Conservation (phyloP, 2,797 vertebrate genomes). For the Lates japonicus region DNA sequence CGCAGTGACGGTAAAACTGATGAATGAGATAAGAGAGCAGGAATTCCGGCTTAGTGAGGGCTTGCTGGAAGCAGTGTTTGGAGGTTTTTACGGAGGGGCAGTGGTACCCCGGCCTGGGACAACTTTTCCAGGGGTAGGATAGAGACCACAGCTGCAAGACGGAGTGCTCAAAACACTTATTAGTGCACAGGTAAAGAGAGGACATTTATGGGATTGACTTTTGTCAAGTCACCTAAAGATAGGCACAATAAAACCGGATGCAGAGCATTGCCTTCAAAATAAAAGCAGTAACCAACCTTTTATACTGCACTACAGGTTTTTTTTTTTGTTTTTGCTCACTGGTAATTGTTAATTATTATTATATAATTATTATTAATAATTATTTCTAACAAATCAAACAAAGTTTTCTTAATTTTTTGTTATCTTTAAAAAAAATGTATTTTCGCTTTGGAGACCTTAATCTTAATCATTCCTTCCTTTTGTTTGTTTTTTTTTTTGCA, state of each 20-base stretch:
- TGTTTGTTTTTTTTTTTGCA: background rate
- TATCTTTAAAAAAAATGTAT: background rate
- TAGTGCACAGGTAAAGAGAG: background rate
- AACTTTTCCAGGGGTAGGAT: background rate
- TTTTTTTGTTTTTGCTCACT: too few relatives aligned
- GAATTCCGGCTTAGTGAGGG: constrained; percentile 72
- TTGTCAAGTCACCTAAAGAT: background rate
- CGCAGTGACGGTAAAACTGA: constrained; percentile 71
- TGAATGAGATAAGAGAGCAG: constrained; percentile 83
- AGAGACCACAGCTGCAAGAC: background rate
- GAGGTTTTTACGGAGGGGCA: background rate
- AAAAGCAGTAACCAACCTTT: background rate
- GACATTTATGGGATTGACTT: background rate
- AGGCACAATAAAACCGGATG: constrained; percentile 5
- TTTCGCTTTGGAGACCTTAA: too few relatives aligned
- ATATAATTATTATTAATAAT: too few relatives aligned
- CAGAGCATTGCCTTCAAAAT: constrained; percentile 10
- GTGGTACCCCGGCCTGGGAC: too few relatives aligned
- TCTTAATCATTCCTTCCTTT: background rate
- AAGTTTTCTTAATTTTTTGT: background rate
- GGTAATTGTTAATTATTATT: too few relatives aligned
- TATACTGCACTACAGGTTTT: too few relatives aligned
- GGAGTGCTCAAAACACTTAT: background rate
- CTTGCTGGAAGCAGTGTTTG: constrained; percentile 7
- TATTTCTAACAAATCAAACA: too few relatives aligned